Evolutionary conservation across 2,888 invertebrate genomes (phyloP).

Genomic region (Electrophaes corylata): DNA sequence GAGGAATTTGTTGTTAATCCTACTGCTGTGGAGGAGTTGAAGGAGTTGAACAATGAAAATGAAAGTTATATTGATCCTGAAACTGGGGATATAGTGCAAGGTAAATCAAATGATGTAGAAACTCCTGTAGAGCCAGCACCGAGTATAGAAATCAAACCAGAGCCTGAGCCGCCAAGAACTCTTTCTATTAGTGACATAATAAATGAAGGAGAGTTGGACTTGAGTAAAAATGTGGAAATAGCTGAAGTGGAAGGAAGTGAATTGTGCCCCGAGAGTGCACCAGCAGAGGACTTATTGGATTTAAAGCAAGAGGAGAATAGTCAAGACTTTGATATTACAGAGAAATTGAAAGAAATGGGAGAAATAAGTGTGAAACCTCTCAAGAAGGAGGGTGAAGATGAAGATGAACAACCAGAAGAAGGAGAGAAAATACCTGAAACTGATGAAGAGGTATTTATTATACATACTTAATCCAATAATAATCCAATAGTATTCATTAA

Average conservation of each 20-base stretch:
- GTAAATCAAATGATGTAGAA: conserved; percentile 41
- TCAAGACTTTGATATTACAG: conserved; percentile 85
- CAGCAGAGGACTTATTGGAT: conserved; percentile 68
- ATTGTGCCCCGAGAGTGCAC: conserved; percentile 68
- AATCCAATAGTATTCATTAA: too few species aligned
- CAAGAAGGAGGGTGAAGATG: conserved; percentile 61
- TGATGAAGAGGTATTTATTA: conserved; percentile 69
- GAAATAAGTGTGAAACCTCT: conserved; percentile 78
- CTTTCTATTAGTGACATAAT: conserved; percentile 80
- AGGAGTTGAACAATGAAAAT: conserved; percentile 75
- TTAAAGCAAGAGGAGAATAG: conserved; percentile 74
- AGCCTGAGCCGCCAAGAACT: conserved; percentile 64
- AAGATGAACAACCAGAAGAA: conserved; percentile 45
- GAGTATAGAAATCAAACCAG: conserved; percentile 22
- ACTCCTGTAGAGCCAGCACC: conserved; percentile 37
- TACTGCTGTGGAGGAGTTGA: conserved; percentile 73
- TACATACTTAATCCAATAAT: too few species aligned
- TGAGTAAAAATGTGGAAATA: conserved; percentile 78
- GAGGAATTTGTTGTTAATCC: conserved; percentile 79
- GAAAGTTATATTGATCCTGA: conserved; percentile 81
- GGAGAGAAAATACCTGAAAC: conserved; percentile 66
- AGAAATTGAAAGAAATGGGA: conserved; percentile 87
- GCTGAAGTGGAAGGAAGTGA: conserved; percentile 77
- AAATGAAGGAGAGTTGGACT: conserved; percentile 75
- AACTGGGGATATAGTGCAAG: conserved; percentile 76